phyloP scores from a whole-genome alignment of 2,888 invertebrate species.

The Aphodius sticticus region DNA sequence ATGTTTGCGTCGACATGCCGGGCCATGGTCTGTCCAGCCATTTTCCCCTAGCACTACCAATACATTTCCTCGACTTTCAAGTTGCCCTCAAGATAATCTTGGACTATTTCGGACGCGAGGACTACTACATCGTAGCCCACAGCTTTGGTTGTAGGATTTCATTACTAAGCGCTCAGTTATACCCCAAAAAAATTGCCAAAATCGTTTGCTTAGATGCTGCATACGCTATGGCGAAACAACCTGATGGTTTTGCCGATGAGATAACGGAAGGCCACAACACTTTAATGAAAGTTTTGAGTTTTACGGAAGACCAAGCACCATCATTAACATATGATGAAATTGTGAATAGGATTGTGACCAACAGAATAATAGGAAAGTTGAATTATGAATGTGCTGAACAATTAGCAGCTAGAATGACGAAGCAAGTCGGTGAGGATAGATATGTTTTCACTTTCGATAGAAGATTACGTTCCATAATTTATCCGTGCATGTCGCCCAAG shows the following conservation, averaged over 20 bases:
- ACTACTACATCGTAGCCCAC: slow-evolving; percentile 48
- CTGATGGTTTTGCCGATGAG: slow-evolving; percentile 40
- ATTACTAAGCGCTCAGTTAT: slow-evolving; percentile 48
- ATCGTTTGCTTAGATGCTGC: slow-evolving; percentile 56
- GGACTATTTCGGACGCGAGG: slow-evolving; percentile 36
- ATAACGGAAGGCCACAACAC: slow-evolving; percentile 55
- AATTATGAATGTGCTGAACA: slow-evolving; percentile 25
- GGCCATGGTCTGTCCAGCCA: slow-evolving; percentile 69
- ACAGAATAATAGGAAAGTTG: slow-evolving; percentile 19
- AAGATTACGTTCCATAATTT: slow-evolving; percentile 24
- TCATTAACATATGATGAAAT: slow-evolving; percentile 22
- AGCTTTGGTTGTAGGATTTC: slow-evolving; percentile 61
- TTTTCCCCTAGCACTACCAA: slow-evolving; percentile 56
- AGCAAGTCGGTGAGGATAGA: slow-evolving; percentile 28
- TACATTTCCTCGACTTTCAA: slow-evolving; percentile 59
- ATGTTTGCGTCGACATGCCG: slow-evolving; percentile 65
- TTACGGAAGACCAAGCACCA: slow-evolving; percentile 13
- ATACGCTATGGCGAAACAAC: slow-evolving; percentile 39
- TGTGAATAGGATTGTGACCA: slow-evolving; percentile 12
- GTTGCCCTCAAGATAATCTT: slow-evolving; percentile 43
- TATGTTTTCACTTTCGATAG: slow-evolving; percentile 26
- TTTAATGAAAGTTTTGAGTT: slow-evolving; percentile 48
- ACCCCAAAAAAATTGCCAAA: slow-evolving; percentile 53
- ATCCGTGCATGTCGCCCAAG: slow-evolving; percentile 21
- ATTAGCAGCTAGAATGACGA: slow-evolving; percentile 26